These are phyloP conservation scores for Ramphastos sulfuratus DNA, from an alignment of 2,113 vertebrate genomes.

Conservation along the genomic window DNA sequence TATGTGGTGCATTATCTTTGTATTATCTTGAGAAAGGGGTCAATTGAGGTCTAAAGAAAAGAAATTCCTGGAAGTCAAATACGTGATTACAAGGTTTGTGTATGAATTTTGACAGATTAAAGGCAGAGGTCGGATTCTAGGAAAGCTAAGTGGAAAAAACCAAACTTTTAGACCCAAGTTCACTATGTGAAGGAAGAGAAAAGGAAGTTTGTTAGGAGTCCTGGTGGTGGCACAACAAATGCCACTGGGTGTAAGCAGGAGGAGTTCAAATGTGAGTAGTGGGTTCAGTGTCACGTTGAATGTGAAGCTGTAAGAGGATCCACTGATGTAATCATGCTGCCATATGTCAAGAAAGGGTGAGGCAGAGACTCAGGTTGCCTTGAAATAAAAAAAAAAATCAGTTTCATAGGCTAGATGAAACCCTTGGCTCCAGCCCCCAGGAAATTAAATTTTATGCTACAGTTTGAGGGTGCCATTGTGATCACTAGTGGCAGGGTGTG, in stretches of 20 bases:
- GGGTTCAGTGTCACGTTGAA: not conserved
- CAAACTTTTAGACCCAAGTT: not conserved
- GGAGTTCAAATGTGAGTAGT: not conserved
- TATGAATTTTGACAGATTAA: not conserved
- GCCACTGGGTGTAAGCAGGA: not conserved
- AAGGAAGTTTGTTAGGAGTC: not conserved
- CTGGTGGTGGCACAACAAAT: not conserved
- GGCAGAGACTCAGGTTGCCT: not conserved
- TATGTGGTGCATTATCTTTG: not conserved
- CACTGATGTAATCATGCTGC: not conserved
- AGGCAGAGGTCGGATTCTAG: not conserved
- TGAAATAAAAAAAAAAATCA: not conserved
- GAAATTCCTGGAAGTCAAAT: not conserved
- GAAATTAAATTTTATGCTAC: not conserved
- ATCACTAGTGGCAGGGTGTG: too few species aligned
- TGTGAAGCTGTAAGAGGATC: not conserved
- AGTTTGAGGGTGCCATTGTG: not conserved
- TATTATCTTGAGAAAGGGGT: not conserved
- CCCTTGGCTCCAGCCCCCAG: not conserved
- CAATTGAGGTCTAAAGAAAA: not conserved
- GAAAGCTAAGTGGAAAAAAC: not conserved
- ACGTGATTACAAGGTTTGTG: not conserved
- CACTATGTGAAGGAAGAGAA: not conserved
- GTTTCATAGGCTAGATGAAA: not conserved
- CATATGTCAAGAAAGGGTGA: not conserved